Evolutionary conservation across 2,797 vertebrate species (phyloP).

Genomic region (Helicolenus hilgendorfi): DNA sequence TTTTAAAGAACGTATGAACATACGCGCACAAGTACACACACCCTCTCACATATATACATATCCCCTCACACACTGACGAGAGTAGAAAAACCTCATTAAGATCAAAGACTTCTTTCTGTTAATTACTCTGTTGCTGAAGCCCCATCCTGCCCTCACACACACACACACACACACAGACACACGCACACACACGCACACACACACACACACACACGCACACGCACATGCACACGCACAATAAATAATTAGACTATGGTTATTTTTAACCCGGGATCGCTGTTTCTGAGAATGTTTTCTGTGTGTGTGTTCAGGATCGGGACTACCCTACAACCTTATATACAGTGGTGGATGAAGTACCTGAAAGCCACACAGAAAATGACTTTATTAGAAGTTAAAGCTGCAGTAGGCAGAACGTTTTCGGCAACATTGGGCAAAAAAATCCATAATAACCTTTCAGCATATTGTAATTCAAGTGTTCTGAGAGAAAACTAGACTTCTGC

Average conservation of each 20-base stretch:
- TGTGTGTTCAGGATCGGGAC: background rate
- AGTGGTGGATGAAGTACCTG: too few relatives aligned
- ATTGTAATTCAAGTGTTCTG: too few relatives aligned
- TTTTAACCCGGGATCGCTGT: slow-evolving; percentile 65
- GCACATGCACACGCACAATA: slow-evolving; percentile 36
- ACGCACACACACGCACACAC: slow-evolving; percentile 35
- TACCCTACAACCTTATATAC: background rate
- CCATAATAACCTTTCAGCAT: too few relatives aligned
- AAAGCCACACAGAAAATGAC: too few relatives aligned
- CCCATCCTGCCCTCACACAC: slow-evolving; percentile 56
- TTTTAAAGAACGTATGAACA: slow-evolving; percentile 39
- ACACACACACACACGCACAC: slow-evolving; percentile 31
- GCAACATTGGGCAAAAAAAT: too few relatives aligned
- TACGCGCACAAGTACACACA: slow-evolving; percentile 16
- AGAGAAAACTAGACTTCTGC: too few relatives aligned
- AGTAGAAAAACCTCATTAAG: slow-evolving; percentile 82
- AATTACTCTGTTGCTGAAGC: slow-evolving; percentile 81
- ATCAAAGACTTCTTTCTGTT: slow-evolving; percentile 83
- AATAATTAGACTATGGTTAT: slow-evolving; percentile 78
- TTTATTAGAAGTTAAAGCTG: too few relatives aligned
- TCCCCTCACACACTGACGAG: slow-evolving; percentile 50
- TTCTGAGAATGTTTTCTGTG: slow-evolving; percentile 29
- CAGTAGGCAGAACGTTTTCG: too few relatives aligned
- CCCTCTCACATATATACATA: slow-evolving; percentile 37
- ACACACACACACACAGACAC: slow-evolving; percentile 29